These are phyloP conservation scores for Scelioninae gen. 1 DNA, from an alignment of 2,888 invertebrate genomes.

Conservation along the genomic window DNA sequence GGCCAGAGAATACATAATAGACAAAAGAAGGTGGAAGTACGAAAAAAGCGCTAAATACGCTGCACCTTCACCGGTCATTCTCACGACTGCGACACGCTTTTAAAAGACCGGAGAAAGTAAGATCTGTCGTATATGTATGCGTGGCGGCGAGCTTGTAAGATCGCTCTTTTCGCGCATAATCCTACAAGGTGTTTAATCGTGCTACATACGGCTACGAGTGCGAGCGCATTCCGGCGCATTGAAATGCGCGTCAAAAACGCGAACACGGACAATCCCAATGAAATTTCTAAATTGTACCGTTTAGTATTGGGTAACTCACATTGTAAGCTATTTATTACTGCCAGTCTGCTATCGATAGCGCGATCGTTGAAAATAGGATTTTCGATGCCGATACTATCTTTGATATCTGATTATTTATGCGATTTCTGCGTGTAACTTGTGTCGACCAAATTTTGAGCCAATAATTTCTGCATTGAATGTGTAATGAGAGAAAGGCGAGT, in stretches of 20 bases:
- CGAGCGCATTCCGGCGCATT: constrained; percentile 47
- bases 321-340: constrained; percentile 61
- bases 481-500: constrained; percentile 62
- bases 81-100: constrained; percentile 68
- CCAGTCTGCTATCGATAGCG: constrained; percentile 45
- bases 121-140: constrained; percentile 44
- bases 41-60: constrained; percentile 46
- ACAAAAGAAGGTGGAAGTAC: neutral
- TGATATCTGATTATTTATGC: constrained; percentile 60
- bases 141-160: constrained; percentile 57
- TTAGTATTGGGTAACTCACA: constrained; percentile 57
- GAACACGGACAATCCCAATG: constrained; percentile 51
- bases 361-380: constrained; percentile 57
- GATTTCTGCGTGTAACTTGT: constrained; percentile 45
- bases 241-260: constrained; percentile 54
- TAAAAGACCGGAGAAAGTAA: constrained; percentile 68
- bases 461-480: constrained; percentile 54
- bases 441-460: constrained; percentile 59
- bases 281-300: constrained; percentile 62
- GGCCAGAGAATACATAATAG: constrained; percentile 36
- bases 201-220: constrained; percentile 40
- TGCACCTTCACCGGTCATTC: constrained; percentile 65
- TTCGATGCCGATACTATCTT: constrained; percentile 59
- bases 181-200: constrained; percentile 66
- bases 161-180: constrained; percentile 67